Base-by-base conservation (phyloP, 2,888 invertebrate genomes). In the Caenorhabditis angaria region DNA sequence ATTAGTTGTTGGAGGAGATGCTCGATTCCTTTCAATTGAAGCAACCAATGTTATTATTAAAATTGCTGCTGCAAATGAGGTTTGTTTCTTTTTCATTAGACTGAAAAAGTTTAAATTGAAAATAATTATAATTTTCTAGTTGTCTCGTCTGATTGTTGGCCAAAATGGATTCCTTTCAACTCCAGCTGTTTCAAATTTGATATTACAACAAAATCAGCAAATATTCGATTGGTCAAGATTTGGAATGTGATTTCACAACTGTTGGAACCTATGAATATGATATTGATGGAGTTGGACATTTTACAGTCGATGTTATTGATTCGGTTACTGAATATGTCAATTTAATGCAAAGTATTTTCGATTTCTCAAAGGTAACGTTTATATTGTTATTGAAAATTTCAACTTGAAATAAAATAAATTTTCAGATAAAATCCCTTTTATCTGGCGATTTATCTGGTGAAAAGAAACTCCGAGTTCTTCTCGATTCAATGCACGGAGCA, bases 401-500 rank as follows among this genome's bases (percentile, higher is more conserved):
- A n/a, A n/a, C n/a, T 32, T 32, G 32, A 32, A 61, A 6, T 28
- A 53, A 18, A 24, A 55, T 32, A n/a, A 6, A 20, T 25, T 65
- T 61, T n/a, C 27, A 69, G 66, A 78, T 78, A 61, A 78, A 76
- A 51, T 65, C 71, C 1, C 59, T 78, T 22, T 51, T 78, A 29
- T 47, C 65, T 35, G 78, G 76, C 6, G 51, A 58, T 12, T 14
- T 70, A 1, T 72, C 78, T 18, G 78, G 77, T 2, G 41, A 32
- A 65, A 71, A 78, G 20, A 91, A 93, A 0, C 92, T 96, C 87
- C 93, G 93, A 85, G 91, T 99, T 77, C 91, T 96, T 29, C 92
- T 97, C 61, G 94, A 99, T 89, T 91, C 93, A 20, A 93, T 99
- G 94, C 93, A 94, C 88, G 99, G 97, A 90, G 99, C 97, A 0